phyloP scores from a whole-genome alignment of 2,797 vertebrate genomes.

The Typhlichthys subterraneus region DNA sequence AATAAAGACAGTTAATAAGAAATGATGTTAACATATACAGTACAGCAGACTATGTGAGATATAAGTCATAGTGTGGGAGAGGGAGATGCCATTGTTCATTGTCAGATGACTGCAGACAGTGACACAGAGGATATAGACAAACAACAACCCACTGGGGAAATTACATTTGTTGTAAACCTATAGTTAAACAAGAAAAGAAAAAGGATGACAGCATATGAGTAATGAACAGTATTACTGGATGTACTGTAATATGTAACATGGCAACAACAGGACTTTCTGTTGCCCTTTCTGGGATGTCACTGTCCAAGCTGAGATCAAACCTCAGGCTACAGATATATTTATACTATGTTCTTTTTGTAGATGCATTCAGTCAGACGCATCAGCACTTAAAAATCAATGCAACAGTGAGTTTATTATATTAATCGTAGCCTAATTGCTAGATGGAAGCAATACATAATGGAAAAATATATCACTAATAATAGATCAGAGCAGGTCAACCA shows the following conservation, averaged over 20 bases:
- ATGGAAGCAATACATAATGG: too few species aligned
- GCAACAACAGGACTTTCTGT: slow-evolving; percentile 15
- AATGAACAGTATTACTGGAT: background rate
- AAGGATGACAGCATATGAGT: slow-evolving; percentile 6
- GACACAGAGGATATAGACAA: slow-evolving; percentile 59
- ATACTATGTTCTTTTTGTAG: background rate
- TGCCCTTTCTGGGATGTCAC: slow-evolving; percentile 8
- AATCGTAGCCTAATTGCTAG: too few species aligned
- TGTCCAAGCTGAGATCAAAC: background rate
- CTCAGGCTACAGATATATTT: background rate
- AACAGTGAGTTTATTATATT: too few species aligned
- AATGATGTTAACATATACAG: slow-evolving; percentile 4
- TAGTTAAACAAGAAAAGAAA: slow-evolving; percentile 27
- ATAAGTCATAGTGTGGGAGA: slow-evolving; percentile 33
- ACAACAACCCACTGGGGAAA: slow-evolving; percentile 27
- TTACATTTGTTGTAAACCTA: slow-evolving; percentile 31
- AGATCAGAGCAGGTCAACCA: too few species aligned
- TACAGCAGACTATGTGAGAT: background rate
- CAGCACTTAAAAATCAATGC: background rate
- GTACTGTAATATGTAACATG: slow-evolving; percentile 4
- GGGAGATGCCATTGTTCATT: slow-evolving; percentile 37
- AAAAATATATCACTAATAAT: too few species aligned
- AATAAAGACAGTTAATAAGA: too few species aligned
- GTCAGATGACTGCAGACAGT: background rate
- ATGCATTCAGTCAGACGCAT: background rate